phyloP scores from a whole-genome alignment of 2,113 vertebrate species.

The Lepisosteus oculatus region DNA sequence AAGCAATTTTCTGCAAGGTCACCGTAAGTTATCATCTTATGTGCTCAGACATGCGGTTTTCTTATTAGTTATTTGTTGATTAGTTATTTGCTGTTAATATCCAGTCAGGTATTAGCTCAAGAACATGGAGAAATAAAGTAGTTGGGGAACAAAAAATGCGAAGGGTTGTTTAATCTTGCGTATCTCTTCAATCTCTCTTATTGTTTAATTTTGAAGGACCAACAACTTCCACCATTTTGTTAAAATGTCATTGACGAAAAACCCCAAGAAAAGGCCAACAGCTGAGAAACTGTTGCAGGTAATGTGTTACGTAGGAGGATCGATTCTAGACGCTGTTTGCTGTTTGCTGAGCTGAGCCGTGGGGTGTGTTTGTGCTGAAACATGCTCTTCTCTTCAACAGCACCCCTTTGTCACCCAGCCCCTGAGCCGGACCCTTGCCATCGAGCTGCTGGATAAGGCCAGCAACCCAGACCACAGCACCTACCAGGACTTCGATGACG shows the following conservation, averaged over 20 bases:
- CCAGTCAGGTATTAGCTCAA: too few relatives aligned
- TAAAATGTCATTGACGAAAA: conserved; percentile 96
- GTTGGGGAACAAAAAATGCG: too few relatives aligned
- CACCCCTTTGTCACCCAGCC: conserved; percentile 95
- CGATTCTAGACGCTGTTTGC: too few relatives aligned
- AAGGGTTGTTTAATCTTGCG: too few relatives aligned
- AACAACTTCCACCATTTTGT: conserved; percentile 98
- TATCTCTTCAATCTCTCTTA: not conserved
- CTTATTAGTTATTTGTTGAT: too few relatives aligned
- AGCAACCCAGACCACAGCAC: conserved; percentile 94
- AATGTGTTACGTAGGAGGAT: conserved; percentile 14
- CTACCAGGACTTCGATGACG: conserved; percentile 91
- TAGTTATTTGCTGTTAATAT: too few relatives aligned
- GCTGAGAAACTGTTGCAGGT: conserved; percentile 96
- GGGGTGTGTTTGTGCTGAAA: too few relatives aligned
- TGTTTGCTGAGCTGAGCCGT: too few relatives aligned
- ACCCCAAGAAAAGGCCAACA: conserved; percentile 92
- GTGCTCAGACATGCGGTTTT: too few relatives aligned
- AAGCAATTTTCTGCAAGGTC: too few relatives aligned
- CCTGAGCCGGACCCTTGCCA: conserved; percentile 88
- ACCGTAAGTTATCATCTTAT: too few relatives aligned
- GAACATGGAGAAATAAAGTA: too few relatives aligned
- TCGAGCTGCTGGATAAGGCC: conserved; percentile 93
- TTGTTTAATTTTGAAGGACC: conserved; percentile 69
- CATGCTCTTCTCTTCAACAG: conserved; percentile 48